A percentile compares a stretch with the other conserved stretches of the same genome.
Conservation (phyloP, 2,888 invertebrate species). For the Cyrtodaria siliqua region DNA sequence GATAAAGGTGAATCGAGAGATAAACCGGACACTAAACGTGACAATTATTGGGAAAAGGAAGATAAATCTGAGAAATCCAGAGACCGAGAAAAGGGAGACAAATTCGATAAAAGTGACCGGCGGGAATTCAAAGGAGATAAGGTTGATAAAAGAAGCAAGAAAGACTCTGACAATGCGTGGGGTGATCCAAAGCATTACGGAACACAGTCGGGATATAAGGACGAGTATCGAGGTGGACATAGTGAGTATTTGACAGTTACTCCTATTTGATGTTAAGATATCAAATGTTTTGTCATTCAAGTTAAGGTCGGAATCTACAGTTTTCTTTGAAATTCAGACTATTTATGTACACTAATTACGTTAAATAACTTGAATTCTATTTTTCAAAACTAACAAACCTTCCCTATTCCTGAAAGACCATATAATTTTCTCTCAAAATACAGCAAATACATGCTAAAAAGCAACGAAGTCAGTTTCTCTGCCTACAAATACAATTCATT, state of each 20-base stretch:
- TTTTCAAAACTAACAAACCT: too few relatives aligned
- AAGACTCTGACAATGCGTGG: constrained; percentile 43
- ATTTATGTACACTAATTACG: too few relatives aligned
- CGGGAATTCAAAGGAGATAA: constrained; percentile 55
- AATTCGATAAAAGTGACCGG: constrained; percentile 26
- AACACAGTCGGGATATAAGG: constrained; percentile 2
- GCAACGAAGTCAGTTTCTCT: too few relatives aligned
- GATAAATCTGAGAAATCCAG: constrained; percentile 47
- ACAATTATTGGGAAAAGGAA: constrained; percentile 46
- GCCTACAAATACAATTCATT: too few relatives aligned
- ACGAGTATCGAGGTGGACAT: constrained; percentile 31
- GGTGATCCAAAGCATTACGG: constrained; percentile 3
- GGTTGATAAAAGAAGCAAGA: constrained; percentile 51
- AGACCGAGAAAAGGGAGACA: constrained; percentile 18
- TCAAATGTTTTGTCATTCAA: too few relatives aligned
- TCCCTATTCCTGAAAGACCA: too few relatives aligned
- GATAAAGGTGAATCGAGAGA: constrained; percentile 38
- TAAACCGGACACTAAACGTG: constrained; percentile 30
- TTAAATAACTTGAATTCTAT: too few relatives aligned
- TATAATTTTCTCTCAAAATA: too few relatives aligned
- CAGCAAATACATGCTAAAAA: too few relatives aligned
- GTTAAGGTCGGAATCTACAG: too few relatives aligned
- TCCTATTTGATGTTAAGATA: too few relatives aligned
- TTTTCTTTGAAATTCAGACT: too few relatives aligned
- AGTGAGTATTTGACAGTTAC: constrained; percentile 55